Conservation (phyloP, 1,140 invertebrate species). For the Orchesella cincta region DNA sequence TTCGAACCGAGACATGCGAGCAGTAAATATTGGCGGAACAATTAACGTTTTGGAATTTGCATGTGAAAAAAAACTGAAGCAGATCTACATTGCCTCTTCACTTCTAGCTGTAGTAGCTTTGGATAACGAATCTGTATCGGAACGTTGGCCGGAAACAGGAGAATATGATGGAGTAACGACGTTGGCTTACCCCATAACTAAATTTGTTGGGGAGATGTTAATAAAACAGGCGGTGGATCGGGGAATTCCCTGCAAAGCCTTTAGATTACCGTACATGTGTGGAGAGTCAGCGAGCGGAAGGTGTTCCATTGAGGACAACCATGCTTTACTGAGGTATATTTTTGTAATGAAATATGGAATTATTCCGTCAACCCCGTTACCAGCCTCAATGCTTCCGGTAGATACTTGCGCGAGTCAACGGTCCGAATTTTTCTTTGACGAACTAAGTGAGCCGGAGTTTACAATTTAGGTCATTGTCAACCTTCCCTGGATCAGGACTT, state of each 20-base stretch:
- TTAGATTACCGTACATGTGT: neutral
- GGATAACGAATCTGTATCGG: neutral
- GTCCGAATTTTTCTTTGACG: neutral
- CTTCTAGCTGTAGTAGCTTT: neutral
- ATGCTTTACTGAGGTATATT: neutral
- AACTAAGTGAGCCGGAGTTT: neutral
- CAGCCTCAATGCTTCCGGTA: neutral
- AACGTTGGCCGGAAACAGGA: neutral
- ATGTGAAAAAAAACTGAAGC: neutral
- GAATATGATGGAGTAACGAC: neutral
- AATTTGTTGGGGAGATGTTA: constrained; percentile 16
- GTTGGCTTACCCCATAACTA: constrained; percentile 3
- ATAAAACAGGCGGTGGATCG: neutral
- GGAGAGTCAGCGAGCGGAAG: neutral
- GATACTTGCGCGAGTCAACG: neutral
- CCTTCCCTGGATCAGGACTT: neutral
- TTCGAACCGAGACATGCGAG: neutral
- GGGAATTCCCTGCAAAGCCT: constrained; percentile 1
- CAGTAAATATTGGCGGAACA: neutral
- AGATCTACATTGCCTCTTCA: neutral
- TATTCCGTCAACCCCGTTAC: neutral
- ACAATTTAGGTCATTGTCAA: neutral
- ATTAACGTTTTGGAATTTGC: neutral
- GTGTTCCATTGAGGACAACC: neutral
- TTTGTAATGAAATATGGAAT: neutral